Conservation (phyloP, 2,113 vertebrate species). For the Melanocharis versteri region DNA sequence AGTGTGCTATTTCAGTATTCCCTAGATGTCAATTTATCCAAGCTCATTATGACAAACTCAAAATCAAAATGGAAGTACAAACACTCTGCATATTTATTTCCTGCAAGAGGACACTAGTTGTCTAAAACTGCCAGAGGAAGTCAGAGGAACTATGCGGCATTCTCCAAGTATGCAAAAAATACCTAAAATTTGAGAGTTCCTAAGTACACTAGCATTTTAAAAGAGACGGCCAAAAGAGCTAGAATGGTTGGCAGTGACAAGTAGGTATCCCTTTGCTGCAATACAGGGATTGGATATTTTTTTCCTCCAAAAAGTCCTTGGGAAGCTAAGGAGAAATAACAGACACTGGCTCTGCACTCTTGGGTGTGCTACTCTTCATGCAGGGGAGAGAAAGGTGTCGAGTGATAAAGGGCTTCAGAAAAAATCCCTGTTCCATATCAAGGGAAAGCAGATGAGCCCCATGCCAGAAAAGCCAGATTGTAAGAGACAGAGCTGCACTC, state of each 20-base stretch:
- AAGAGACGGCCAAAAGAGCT: background rate
- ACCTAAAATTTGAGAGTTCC: background rate
- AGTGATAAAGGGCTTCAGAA: conserved; percentile 29
- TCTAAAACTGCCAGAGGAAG: background rate
- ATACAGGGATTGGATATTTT: background rate
- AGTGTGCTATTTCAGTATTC: background rate
- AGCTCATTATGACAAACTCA: background rate
- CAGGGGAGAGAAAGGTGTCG: background rate
- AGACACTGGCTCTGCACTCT: background rate
- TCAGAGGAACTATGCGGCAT: background rate
- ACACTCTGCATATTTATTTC: background rate
- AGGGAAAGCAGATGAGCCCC: conserved; percentile 21
- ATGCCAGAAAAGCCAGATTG: conserved; percentile 61
- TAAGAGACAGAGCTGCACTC: conserved; percentile 27
- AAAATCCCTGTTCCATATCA: background rate
- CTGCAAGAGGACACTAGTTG: background rate
- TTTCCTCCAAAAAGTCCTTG: background rate
- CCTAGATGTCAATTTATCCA: background rate
- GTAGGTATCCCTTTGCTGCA: background rate
- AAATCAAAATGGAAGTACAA: background rate
- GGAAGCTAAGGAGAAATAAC: conserved; percentile 7
- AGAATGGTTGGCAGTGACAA: background rate
- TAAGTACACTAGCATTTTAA: background rate
- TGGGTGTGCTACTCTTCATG: background rate
- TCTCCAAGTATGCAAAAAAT: background rate